phyloP scores from a whole-genome alignment of 2,797 vertebrate genomes.

The Phoeniculus purpureus region DNA sequence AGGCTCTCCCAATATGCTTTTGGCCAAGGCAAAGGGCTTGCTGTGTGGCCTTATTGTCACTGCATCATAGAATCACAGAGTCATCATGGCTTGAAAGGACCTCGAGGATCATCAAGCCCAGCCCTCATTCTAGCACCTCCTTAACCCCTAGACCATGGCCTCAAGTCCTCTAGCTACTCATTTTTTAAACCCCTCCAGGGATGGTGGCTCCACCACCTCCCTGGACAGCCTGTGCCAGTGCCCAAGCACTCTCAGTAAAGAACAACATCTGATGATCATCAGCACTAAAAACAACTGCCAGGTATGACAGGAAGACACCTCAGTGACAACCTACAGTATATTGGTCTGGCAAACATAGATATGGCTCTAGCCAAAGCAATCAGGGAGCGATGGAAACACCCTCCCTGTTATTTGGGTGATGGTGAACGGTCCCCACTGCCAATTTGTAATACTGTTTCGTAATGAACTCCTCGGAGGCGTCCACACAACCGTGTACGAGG shows the following conservation, averaged over 20 bases:
- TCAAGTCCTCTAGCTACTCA: no score
- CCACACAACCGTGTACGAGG: slow-evolving; percentile 54
- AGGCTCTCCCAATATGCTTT: background rate
- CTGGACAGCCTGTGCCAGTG: no score
- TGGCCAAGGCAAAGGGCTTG: background rate
- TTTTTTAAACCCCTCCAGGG: no score
- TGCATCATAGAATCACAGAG: no score
- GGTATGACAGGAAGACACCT: background rate
- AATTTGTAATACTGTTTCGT: slow-evolving; percentile 18
- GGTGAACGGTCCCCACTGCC: background rate
- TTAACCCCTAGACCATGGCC: no score
- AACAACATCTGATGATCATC: fast-evolving
- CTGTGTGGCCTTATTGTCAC: background rate
- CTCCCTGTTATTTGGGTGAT: slow-evolving; percentile 29
- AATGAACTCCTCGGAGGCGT: slow-evolving; percentile 16
- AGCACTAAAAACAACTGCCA: background rate
- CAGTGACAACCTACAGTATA: no score
- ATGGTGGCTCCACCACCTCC: no score
- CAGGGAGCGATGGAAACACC: fast-evolving
- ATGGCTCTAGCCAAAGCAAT: background rate
- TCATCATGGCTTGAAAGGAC: no score
- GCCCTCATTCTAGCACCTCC: no score
- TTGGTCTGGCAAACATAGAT: background rate
- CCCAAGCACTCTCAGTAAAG: no score
- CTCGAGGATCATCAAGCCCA: no score